A percentile compares a stretch with the other conserved stretches of the same genome.
These are phyloP conservation scores for Budorcas taxicolor DNA, from an alignment of 2,113 vertebrate species.

Conservation along the genomic window DNA sequence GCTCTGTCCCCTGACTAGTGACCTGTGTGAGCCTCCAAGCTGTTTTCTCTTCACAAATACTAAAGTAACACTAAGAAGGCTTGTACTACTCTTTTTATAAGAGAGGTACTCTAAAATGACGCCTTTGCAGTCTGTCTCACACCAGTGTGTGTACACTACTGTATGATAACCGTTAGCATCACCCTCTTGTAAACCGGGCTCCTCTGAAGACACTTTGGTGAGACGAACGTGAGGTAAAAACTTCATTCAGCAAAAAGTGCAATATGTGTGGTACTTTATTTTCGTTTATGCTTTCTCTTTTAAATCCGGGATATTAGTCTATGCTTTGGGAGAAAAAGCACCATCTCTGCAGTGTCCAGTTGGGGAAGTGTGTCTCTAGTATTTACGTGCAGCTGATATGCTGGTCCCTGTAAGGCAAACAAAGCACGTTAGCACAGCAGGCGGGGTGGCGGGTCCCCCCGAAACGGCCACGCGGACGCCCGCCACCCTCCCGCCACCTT, in stretches of 20 bases:
- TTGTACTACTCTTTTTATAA: conserved; percentile 7
- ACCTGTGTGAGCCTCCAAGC: conserved; percentile 15
- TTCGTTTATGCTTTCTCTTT: conserved; percentile 71
- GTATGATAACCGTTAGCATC: conserved; percentile 73
- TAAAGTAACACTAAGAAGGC: conserved; percentile 45
- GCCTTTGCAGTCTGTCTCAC: conserved; percentile 39
- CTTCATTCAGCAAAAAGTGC: conserved; percentile 81
- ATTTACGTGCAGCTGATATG: conserved; percentile 67
- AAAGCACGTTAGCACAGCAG: conserved; percentile 66
- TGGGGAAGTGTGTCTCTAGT: conserved; percentile 74
- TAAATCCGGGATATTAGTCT: conserved; percentile 78
- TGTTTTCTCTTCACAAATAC: conserved; percentile 46
- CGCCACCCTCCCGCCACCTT: fast-evolving
- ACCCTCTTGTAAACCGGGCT: conserved; percentile 69
- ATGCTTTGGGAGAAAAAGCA: conserved; percentile 76
- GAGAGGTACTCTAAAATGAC: conserved; percentile 49
- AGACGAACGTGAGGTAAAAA: conserved; percentile 76
- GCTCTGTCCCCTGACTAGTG: conserved; percentile 27
- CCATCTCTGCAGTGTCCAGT: conserved; percentile 76
- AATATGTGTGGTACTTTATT: conserved; percentile 83
- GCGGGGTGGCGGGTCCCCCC: conserved; percentile 39
- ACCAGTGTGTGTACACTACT: conserved; percentile 75
- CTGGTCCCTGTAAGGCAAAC: conserved; percentile 79
- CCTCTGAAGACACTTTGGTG: conserved; percentile 81
- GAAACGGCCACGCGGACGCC: neutral